A percentile compares a stretch with the other conserved stretches of the same genome.
phyloP scores from a whole-genome alignment of 2,888 invertebrate species.

The Sphinx pinastri region DNA sequence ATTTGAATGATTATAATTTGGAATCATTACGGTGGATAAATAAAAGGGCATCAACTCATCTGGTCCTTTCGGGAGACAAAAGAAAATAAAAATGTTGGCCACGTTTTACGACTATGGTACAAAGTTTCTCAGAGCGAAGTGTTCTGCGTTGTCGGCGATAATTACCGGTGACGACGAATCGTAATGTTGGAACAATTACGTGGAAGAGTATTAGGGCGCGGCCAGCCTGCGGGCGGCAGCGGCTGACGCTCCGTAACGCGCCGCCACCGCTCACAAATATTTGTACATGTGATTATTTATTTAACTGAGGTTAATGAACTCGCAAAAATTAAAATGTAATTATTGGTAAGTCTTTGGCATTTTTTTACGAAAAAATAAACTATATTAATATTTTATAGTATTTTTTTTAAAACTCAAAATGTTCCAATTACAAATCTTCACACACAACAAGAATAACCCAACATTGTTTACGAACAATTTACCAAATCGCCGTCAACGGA shows the following conservation, averaged over 20 bases:
- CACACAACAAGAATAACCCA: not conserved
- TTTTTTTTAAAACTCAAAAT: too few relatives aligned
- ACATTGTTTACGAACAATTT: conserved; percentile 33
- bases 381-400: not conserved
- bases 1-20: conserved; percentile 73
- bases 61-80: conserved; percentile 42
- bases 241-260: not conserved
- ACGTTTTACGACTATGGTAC: conserved; percentile 51
- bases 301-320: conserved; percentile 8
- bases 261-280: not conserved
- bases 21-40: conserved; percentile 40
- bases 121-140: conserved; percentile 51
- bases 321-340: not conserved
- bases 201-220: conserved; percentile 43
- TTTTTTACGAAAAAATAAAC: not conserved
- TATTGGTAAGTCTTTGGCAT: conserved; percentile 5
- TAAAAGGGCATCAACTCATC: conserved; percentile 42
- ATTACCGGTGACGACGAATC: conserved; percentile 60
- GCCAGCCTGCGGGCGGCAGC: conserved; percentile 30
- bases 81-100: conserved; percentile 45
- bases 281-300: conserved; percentile 8
- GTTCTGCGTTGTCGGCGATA: conserved; percentile 59
- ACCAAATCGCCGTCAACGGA: conserved; percentile 33
- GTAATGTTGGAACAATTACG: conserved; percentile 68
- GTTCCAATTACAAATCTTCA: not conserved